phyloP scores from a whole-genome alignment of 2,888 invertebrate genomes.

The Cosmia pyralina region DNA sequence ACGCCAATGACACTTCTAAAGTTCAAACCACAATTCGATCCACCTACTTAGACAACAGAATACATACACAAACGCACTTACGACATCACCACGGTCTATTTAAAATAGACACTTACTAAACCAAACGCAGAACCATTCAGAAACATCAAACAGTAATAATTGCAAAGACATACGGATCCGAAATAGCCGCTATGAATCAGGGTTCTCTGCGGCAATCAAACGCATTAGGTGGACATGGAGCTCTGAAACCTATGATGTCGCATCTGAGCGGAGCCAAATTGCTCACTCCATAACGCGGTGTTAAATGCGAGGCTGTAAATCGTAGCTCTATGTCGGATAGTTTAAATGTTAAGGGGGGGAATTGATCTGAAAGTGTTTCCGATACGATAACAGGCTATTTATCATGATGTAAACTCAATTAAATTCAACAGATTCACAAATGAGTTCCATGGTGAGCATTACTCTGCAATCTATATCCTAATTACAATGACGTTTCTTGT shows the following conservation, averaged over 20 bases:
- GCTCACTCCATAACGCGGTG: conserved; percentile 72
- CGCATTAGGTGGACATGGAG: conserved; percentile 63
- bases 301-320: conserved; percentile 73
- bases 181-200: conserved; percentile 65
- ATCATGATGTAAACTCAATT: background rate
- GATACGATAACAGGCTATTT: background rate
- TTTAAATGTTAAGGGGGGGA: conserved; percentile 62
- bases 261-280: conserved; percentile 68
- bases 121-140: conserved; percentile 54
- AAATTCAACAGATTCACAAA: background rate
- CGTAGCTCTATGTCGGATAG: conserved; percentile 62
- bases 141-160: conserved; percentile 64
- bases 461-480: too few relatives aligned
- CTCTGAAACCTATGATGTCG: conserved; percentile 55
- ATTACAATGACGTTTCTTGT: too few relatives aligned
- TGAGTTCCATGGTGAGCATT: too few relatives aligned
- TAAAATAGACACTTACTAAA: conserved; percentile 54
- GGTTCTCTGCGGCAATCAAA: conserved; percentile 64
- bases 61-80: conserved; percentile 13
- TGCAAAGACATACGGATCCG: conserved; percentile 60
- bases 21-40: conserved; percentile 38
- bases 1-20: conserved; percentile 29
- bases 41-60: conserved; percentile 48
- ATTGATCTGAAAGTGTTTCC: background rate
- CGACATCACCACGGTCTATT: conserved; percentile 47